Evolutionary conservation across 1,140 invertebrate species (phyloP).

Genomic region (Coenobita brevimanus): DNA sequence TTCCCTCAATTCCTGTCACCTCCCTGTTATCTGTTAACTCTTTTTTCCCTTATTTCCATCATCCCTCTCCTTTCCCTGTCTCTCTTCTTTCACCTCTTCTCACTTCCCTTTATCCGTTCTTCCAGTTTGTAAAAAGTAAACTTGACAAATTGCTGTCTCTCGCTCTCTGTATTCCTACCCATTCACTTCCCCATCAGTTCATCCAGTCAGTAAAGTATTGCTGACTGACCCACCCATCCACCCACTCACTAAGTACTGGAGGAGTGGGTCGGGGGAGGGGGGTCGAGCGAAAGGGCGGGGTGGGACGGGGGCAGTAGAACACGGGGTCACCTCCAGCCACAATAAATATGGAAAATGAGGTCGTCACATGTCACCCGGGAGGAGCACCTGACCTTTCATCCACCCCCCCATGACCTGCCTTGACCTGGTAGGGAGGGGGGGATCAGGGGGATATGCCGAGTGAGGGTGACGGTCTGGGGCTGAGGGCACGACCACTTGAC

Average conservation of each 20-base stretch:
- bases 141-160: too few relatives aligned
- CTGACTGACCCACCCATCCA: background rate
- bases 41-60: too few relatives aligned
- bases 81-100: too few relatives aligned
- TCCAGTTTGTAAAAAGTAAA: too few relatives aligned
- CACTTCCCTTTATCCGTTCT: too few relatives aligned
- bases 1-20: too few relatives aligned
- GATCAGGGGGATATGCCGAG: background rate
- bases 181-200: too few relatives aligned
- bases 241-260: background rate
- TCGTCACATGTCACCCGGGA: conserved; percentile 1
- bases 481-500: conserved; percentile 50
- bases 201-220: too few relatives aligned
- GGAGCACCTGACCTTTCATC: background rate
- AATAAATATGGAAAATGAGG: conserved; percentile 55
- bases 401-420: background rate
- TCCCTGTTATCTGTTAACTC: too few relatives aligned
- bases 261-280: background rate
- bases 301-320: background rate
- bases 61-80: too few relatives aligned
- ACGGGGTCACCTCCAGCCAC: conserved; percentile 54
- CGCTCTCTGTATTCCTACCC: too few relatives aligned
- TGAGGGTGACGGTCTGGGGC: background rate
- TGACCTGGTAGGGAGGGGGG: background rate
- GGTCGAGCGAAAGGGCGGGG: background rate